Evolutionary conservation across 2,797 vertebrate genomes (phyloP), one percentile per base, ranked within the genome.

Genomic region (Potorous gilbertii): DNA sequence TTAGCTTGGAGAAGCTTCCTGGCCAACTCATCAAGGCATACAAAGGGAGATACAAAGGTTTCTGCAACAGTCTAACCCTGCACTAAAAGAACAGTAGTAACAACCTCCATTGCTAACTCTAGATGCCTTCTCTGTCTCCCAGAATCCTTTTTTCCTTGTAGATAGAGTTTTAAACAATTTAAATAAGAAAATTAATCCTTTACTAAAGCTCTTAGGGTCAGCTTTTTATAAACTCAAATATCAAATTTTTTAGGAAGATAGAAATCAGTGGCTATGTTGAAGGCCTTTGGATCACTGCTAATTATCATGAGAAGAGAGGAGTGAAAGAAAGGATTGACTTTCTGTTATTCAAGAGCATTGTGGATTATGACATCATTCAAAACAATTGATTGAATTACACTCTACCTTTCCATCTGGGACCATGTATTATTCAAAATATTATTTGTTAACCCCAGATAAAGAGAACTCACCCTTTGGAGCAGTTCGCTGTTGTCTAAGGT

Each of bases 141-240:
- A 95, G 62, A 54, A 56, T 94, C 1, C 0, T 62, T 96, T 74
- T 56, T 96, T 95, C n/a, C 91, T 95, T 54, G 90, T 95, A 95
- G 54, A 92, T 94, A 96, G 93, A 91, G 87, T 94, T 93, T 94
- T 94, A 94, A 97, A 94, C 74, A 95, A 92, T 91, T 95, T 96
- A 93, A 96, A 91, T 66, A 96, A 97, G 40, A 91, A 96, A 95
- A 90, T 0, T 31, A 95, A 40, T 96, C 28, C 46, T 46, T 94
- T 93, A 59, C 92, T n/a, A 94, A 96, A 97, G 40, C 27, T 96
- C 55, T 62, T 0, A 96, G 40, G 93, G 87, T 9, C n/a, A 1
- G 6, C 4, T 89, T 94, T 12, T 56, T 56, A 10, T 94, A 93
- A 90, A 92, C 50, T 55, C 90, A 92, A 95, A 81, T 92, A 46